These are phyloP conservation scores for Phortica okadai DNA, from an alignment of 2,888 invertebrate species.

Conservation along the genomic window DNA sequence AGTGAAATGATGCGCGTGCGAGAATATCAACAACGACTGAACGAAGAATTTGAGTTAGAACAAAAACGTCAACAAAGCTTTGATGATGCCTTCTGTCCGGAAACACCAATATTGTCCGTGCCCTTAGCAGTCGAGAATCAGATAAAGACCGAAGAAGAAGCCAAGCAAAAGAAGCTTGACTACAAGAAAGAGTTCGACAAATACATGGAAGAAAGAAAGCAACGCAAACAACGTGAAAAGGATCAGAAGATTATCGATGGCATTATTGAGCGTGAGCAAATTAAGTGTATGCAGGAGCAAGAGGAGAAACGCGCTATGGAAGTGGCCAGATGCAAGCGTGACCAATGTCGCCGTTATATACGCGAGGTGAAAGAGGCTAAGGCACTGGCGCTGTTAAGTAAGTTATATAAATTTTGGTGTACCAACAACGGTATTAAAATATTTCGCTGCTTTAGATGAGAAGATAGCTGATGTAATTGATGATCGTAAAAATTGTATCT, in stretches of 20 bases:
- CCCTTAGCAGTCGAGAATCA: slow-evolving; percentile 40
- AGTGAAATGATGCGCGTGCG: slow-evolving; percentile 54
- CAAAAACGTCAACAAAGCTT: slow-evolving; percentile 43
- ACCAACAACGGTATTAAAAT: neutral
- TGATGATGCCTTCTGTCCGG: slow-evolving; percentile 52
- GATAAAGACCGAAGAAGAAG: slow-evolving; percentile 45
- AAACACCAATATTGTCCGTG: slow-evolving; percentile 40
- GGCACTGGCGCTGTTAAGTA: slow-evolving; percentile 18
- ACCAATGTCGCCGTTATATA: slow-evolving; percentile 48
- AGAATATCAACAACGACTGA: slow-evolving; percentile 42
- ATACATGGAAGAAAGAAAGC: slow-evolving; percentile 50
- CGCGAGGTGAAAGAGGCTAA: slow-evolving; percentile 49
- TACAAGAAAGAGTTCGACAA: slow-evolving; percentile 39
- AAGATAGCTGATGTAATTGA: slow-evolving; percentile 53
- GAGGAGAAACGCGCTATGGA: slow-evolving; percentile 45
- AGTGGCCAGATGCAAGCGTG: slow-evolving; percentile 39
- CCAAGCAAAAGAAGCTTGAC: slow-evolving; percentile 46
- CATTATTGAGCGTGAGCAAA: slow-evolving; percentile 46
- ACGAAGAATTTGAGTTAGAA: slow-evolving; percentile 46
- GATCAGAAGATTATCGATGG: slow-evolving; percentile 41
- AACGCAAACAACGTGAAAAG: slow-evolving; percentile 22
- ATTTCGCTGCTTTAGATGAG: slow-evolving; percentile 44
- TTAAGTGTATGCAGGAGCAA: slow-evolving; percentile 37
- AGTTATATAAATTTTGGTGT: neutral
- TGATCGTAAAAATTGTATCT: slow-evolving; percentile 53